phyloP scores from a whole-genome alignment of 2,888 invertebrate species.

The Tricholauxania praeusta region DNA sequence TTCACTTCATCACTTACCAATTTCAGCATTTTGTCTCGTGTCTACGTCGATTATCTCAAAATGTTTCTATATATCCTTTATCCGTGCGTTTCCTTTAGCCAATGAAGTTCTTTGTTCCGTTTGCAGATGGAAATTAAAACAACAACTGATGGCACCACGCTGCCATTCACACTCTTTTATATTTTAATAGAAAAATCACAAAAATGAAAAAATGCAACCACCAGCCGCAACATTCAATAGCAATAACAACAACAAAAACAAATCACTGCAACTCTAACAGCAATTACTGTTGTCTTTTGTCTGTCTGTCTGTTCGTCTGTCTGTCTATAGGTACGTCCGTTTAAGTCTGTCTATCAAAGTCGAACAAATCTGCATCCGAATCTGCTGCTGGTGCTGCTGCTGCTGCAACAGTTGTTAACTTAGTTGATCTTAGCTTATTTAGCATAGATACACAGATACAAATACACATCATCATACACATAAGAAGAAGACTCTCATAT shows the following conservation, averaged over 20 bases:
- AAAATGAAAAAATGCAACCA: conserved; percentile 16
- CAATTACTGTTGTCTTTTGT: conserved; percentile 18
- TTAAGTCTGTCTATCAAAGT: conserved; percentile 14
- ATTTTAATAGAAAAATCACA: conserved; percentile 45
- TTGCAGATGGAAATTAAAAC: conserved; percentile 40
- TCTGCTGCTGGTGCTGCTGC: conserved; percentile 18
- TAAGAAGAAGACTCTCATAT: conserved; percentile 34
- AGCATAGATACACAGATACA: conserved; percentile 38
- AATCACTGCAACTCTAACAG: conserved; percentile 30
- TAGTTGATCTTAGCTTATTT: conserved; percentile 40
- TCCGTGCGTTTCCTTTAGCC: conserved; percentile 17
- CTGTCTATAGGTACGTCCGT: not conserved
- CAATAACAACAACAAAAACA: conserved; percentile 32
- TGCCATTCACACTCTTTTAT: conserved; percentile 59
- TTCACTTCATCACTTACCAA: conserved; percentile 42
- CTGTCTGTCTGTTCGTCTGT: not conserved
- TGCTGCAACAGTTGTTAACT: conserved; percentile 40
- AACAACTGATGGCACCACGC: conserved; percentile 60
- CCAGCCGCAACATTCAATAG: conserved; percentile 20
- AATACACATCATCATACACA: conserved; percentile 38
- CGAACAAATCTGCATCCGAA: conserved; percentile 25
- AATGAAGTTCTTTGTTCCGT: conserved; percentile 44
- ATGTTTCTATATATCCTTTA: not conserved
- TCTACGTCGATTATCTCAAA: not conserved
- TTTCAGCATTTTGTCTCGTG: conserved; percentile 45